Percentiles rank a stretch among this genome's conserved stretches.
Evolutionary conservation across 2,113 vertebrate genomes (phyloP).

Genomic region (Ceratotherium simum): DNA sequence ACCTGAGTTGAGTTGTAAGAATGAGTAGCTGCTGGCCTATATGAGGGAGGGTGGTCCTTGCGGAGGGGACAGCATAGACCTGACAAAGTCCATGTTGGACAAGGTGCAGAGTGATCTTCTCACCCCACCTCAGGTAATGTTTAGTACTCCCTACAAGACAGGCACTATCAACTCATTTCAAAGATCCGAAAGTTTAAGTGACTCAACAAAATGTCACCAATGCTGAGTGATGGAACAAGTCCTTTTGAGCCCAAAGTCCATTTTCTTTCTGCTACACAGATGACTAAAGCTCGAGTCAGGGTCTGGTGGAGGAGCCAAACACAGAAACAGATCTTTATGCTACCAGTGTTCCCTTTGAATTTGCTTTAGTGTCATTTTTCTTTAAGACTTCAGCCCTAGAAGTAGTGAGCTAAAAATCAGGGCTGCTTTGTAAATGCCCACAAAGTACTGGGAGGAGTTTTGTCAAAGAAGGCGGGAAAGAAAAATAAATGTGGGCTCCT

Average conservation of each 20-base stretch:
- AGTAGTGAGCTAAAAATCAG: slow-evolving; percentile 58
- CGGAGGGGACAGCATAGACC: background rate
- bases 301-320: background rate
- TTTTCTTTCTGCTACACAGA: background rate
- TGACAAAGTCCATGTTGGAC: rapidly evolving
- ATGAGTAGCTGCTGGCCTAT: background rate
- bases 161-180: background rate
- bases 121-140: background rate
- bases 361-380: slow-evolving; percentile 23
- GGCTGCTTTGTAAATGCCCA: slow-evolving; percentile 64
- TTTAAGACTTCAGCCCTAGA: slow-evolving; percentile 29
- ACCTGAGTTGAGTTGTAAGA: background rate
- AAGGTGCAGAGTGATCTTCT: background rate
- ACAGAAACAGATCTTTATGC: background rate
- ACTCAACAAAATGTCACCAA: slow-evolving; percentile 11
- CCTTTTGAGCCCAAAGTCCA: background rate
- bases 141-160: background rate
- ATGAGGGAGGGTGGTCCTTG: background rate
- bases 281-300: slow-evolving; percentile 54
- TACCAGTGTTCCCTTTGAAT: background rate
- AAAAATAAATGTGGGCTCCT: slow-evolving; percentile 82
- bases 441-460: slow-evolving; percentile 66
- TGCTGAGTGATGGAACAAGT: background rate
- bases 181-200: slow-evolving; percentile 7
- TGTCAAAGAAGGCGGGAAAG: slow-evolving; percentile 80